phyloP scores from a whole-genome alignment of 2,797 vertebrate species.

The Tangara arthus region DNA sequence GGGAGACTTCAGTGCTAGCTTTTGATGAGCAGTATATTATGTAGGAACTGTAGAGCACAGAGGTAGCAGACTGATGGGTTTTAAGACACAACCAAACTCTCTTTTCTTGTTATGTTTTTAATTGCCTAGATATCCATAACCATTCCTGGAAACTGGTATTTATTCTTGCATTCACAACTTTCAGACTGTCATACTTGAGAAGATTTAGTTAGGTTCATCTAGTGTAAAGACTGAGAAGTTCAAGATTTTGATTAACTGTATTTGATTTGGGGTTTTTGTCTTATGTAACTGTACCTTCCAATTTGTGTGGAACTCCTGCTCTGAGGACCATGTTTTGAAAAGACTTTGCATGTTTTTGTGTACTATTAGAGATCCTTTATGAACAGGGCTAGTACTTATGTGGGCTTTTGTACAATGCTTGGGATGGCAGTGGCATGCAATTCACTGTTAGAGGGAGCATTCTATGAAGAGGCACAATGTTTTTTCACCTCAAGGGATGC shows the following conservation, averaged over 20 bases:
- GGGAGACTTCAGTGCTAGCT: background rate
- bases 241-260: background rate
- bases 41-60: background rate
- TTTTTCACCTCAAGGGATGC: background rate
- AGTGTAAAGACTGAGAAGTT: background rate
- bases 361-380: background rate
- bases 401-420: background rate
- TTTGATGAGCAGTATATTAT: background rate
- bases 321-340: background rate
- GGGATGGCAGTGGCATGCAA: background rate
- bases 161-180: background rate
- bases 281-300: background rate
- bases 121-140: background rate
- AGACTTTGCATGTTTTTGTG: background rate
- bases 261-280: fast-evolving
- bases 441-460: background rate
- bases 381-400: background rate
- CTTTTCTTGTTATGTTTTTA: background rate
- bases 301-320: background rate
- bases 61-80: background rate
- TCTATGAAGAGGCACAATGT: background rate
- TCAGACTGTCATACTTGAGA: background rate
- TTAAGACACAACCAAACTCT: background rate
- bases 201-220: background rate
- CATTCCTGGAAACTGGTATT: background rate